Base-by-base conservation (phyloP, 2,888 invertebrate genomes). In the Tyria jacobaeae region DNA sequence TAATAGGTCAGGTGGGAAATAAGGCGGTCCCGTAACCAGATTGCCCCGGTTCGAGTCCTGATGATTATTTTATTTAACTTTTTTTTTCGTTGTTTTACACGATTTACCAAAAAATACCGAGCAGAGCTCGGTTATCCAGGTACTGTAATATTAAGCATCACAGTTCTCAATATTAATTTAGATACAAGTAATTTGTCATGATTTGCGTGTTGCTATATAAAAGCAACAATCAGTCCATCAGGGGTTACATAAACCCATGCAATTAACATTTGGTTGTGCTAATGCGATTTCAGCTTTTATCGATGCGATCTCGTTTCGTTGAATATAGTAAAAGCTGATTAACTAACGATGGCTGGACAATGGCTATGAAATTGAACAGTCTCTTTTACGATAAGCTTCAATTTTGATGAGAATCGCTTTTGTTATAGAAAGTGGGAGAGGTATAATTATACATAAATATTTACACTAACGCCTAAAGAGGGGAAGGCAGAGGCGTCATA, bases 201-300 rank as follows among this genome's bases (percentile, higher is more conserved):
- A 44, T 12, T 54, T 69, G 62, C 72, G 74, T 71, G 69, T 72
- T 65, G 74, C 72, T 76, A 79, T n/a, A n/a, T n/a, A n/a, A 81
- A 78, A 81, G 79, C 74, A 66, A 69, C 68, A 74, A 80, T 78
- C 74, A 72, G 72, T 68, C 70, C 62, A 72, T 75, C 66, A 66
- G 70, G 76, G 73, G 61, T 73, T 72, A 67, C 53, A 80, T 81
- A 80, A 80, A 82, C 71, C 71, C 65, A 62, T 68, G 71, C 77
- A 79, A 80, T 82, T 80, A 82, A 77, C 75, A 79, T 80, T 71
- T 67, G 72, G 77, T 72, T 73, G 72, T 72, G 60, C 59, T 75
- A 76, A 75, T 71, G 64, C 58, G 63, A 73, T 72, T 75, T 69
- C 66, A 68, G 66, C 71, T 73, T 77, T 70, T 66, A 76, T 70